phyloP scores from a whole-genome alignment of 2,888 invertebrate species.

The Latrodectus hesperus region DNA sequence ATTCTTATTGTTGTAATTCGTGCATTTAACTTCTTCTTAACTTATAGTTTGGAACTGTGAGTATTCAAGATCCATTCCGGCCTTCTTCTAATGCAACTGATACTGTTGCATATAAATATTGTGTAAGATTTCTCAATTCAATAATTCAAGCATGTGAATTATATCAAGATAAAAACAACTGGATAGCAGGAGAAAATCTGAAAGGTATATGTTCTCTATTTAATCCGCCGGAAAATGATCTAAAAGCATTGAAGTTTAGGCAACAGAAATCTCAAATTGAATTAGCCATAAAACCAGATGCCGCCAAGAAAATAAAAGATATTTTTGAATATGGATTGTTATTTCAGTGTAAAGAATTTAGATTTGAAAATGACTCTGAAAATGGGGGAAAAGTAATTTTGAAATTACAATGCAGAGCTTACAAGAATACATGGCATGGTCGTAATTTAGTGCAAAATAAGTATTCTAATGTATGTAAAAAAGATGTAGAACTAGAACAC shows the following conservation, averaged over 20 bases:
- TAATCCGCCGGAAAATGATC: not conserved
- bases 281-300: constrained; percentile 1
- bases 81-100: constrained; percentile 31
- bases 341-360: constrained; percentile 33
- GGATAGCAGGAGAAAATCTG: constrained; percentile 8
- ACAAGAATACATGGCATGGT: constrained; percentile 51
- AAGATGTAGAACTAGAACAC: constrained; percentile 30
- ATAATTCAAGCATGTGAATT: constrained; percentile 12
- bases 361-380: not conserved
- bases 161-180: constrained; percentile 27
- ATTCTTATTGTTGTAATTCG: not conserved
- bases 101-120: constrained; percentile 6
- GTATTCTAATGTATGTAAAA: not conserved
- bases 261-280: constrained; percentile 8
- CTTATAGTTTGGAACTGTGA: constrained; percentile 46
- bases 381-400: constrained; percentile 3
- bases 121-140: constrained; percentile 24
- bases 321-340: constrained; percentile 42
- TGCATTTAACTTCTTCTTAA: not conserved
- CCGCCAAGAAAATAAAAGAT: constrained; percentile 7
- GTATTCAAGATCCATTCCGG: constrained; percentile 54
- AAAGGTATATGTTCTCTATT: constrained; percentile 46
- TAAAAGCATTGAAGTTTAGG: not conserved
- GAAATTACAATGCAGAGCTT: constrained; percentile 42
- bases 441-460: constrained; percentile 18